Evolutionary conservation across 92 coral and sea anemone species (phyloP).

Genomic region (Zoanthus sansibaricus): DNA sequence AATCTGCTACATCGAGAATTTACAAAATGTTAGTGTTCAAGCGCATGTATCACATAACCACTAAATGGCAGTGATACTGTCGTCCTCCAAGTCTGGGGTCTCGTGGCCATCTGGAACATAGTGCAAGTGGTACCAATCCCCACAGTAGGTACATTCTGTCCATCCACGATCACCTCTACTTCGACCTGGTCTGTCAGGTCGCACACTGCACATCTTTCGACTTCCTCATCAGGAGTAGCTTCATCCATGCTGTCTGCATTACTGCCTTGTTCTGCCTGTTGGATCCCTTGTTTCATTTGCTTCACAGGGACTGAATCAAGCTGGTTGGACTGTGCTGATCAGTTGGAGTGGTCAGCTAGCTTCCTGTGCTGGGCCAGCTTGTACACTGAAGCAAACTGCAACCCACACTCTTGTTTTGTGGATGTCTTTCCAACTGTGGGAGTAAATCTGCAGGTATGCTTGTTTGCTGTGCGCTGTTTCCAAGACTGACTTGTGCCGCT

Average conservation of each 20-base stretch:
- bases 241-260: background rate
- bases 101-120: slow-evolving; percentile 23
- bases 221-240: slow-evolving; percentile 1
- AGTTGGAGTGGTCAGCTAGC: slow-evolving; percentile 9
- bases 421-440: background rate
- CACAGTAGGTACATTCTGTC: slow-evolving; percentile 25
- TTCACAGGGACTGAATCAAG: slow-evolving; percentile 19
- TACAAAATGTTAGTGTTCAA: slow-evolving; percentile 14
- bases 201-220: slow-evolving; percentile 25
- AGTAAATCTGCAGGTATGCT: slow-evolving; percentile 12
- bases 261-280: background rate
- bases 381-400: too few species aligned
- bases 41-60: slow-evolving; percentile 7
- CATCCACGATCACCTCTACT: slow-evolving; percentile 31
- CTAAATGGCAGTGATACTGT: background rate
- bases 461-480: background rate
- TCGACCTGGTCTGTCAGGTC: slow-evolving; percentile 24
- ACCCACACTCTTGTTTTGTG: too few species aligned
- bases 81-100: slow-evolving; percentile 31
- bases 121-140: slow-evolving; percentile 34
- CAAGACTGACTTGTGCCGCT: slow-evolving; percentile 11
- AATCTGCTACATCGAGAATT: background rate
- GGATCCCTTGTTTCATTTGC: background rate
- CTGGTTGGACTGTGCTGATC: slow-evolving; percentile 21
- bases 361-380: slow-evolving; percentile 5